Percentiles rank a stretch among this genome's conserved stretches.
Evolutionary conservation across 2,888 invertebrate species (phyloP).

Genomic region (Eudasyphora cyanicolor): DNA sequence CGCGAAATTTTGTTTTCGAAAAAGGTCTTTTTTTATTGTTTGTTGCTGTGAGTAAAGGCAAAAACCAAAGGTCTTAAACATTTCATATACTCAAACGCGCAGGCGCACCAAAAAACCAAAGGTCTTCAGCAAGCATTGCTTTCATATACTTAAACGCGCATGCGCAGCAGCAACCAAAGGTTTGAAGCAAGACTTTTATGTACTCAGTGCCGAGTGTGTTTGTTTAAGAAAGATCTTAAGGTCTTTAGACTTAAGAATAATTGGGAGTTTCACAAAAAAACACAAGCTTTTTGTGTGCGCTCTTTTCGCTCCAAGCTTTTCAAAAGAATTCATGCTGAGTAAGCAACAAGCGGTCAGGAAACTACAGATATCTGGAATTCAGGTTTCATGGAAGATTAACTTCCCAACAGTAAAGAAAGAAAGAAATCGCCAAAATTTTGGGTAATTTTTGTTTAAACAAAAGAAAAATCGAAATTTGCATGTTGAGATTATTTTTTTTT

Average conservation of each 20-base stretch:
- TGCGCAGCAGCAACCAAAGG: too few relatives aligned
- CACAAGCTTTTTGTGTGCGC: constrained; percentile 34
- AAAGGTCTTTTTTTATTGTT: too few relatives aligned
- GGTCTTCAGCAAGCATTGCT: too few relatives aligned
- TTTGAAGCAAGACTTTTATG: not conserved
- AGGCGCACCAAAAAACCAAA: too few relatives aligned
- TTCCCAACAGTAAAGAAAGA: constrained; percentile 41
- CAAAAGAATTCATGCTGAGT: constrained; percentile 63
- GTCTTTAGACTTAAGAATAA: constrained; percentile 9
- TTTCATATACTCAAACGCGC: too few relatives aligned
- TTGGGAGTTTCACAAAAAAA: constrained; percentile 34
- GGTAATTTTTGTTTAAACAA: constrained; percentile 38
- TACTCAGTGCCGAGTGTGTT: constrained; percentile 5
- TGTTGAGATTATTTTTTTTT: not conserved
- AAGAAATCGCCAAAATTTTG: not conserved
- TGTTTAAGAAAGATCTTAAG: constrained; percentile 1
- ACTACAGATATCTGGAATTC: constrained; percentile 39
- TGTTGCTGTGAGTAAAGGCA: too few relatives aligned
- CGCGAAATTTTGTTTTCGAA: constrained; percentile 22
- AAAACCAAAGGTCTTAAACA: too few relatives aligned
- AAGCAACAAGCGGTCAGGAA: constrained; percentile 23
- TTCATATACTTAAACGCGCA: too few relatives aligned
- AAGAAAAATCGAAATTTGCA: not conserved
- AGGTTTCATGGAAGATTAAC: constrained; percentile 66
- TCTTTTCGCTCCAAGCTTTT: constrained; percentile 9